Evolutionary conservation across 2,888 invertebrate species (phyloP).

Genomic region (Microplitis deprimator): DNA sequence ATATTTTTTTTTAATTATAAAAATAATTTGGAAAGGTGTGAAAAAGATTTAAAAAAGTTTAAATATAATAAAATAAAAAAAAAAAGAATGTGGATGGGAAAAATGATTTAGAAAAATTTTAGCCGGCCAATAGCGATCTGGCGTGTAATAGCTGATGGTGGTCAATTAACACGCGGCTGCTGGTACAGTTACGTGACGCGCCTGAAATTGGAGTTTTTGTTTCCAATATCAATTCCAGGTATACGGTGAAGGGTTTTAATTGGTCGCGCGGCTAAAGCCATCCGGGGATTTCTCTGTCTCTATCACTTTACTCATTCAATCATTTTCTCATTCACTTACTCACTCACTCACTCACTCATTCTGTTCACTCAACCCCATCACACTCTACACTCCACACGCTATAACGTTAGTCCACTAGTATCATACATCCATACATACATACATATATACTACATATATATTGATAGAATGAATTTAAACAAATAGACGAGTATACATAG

Average conservation of each 20-base stretch:
- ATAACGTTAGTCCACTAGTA: no score
- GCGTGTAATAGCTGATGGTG: slow-evolving; percentile 66
- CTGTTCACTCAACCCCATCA: slow-evolving; percentile 16
- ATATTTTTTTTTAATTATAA: no score
- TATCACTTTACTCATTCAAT: slow-evolving; percentile 33
- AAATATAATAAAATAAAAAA: slow-evolving; percentile 14
- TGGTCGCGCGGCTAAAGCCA: slow-evolving; percentile 60
- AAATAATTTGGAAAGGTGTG: no score
- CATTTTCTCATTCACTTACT: slow-evolving; percentile 10
- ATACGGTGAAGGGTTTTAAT: slow-evolving; percentile 65
- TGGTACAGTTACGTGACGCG: slow-evolving; percentile 58
- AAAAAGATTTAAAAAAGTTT: background rate
- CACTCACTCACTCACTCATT: slow-evolving; percentile 37
- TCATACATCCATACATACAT: no score
- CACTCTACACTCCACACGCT: no score
- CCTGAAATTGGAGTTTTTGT: slow-evolving; percentile 69
- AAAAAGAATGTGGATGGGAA: slow-evolving; percentile 11
- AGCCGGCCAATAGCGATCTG: slow-evolving; percentile 60
- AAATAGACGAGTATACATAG: slow-evolving; percentile 26
- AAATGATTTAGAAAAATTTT: slow-evolving; percentile 46
- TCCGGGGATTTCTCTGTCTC: slow-evolving; percentile 45
- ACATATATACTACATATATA: no score
- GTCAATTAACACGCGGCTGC: slow-evolving; percentile 64
- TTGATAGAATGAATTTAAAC: slow-evolving; percentile 6
- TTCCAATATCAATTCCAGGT: slow-evolving; percentile 67